Evolutionary conservation across 2,888 invertebrate genomes (phyloP).

Genomic region (Antheraea yamamai): DNA sequence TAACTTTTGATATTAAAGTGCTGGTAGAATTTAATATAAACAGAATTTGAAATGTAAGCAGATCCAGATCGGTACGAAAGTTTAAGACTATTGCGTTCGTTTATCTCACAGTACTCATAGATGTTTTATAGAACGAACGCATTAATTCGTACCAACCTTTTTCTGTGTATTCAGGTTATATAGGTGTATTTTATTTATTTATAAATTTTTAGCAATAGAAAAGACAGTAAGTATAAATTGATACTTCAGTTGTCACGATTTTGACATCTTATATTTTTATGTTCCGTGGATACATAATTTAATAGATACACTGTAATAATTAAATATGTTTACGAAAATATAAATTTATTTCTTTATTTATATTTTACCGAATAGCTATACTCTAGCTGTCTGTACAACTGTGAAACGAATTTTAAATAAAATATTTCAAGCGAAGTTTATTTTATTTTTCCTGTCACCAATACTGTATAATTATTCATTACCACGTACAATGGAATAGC

Average conservation of each 20-base stretch:
- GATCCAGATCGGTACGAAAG: slow-evolving; percentile 77
- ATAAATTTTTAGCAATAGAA: slow-evolving; percentile 71
- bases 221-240: slow-evolving; percentile 27
- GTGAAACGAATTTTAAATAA: slow-evolving; percentile 77
- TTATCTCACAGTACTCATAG: slow-evolving; percentile 44
- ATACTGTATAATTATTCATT: not conserved
- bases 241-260: slow-evolving; percentile 2
- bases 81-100: slow-evolving; percentile 64
- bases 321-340: slow-evolving; percentile 30
- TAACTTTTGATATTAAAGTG: slow-evolving; percentile 81
- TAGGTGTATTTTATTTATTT: slow-evolving; percentile 81
- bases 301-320: slow-evolving; percentile 10
- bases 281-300: not conserved
- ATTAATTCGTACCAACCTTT: slow-evolving; percentile 78
- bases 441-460: slow-evolving; percentile 31
- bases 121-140: slow-evolving; percentile 55
- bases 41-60: slow-evolving; percentile 48
- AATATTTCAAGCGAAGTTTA: slow-evolving; percentile 65
- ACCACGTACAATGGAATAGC: not conserved
- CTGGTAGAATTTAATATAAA: slow-evolving; percentile 64
- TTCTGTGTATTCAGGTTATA: slow-evolving; percentile 73
- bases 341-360: slow-evolving; percentile 61
- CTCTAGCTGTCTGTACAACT: slow-evolving; percentile 69
- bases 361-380: slow-evolving; percentile 65
- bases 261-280: slow-evolving; percentile 7